Conservation (phyloP, 2,797 vertebrate genomes). For the Acipenser oxyrinchus region DNA sequence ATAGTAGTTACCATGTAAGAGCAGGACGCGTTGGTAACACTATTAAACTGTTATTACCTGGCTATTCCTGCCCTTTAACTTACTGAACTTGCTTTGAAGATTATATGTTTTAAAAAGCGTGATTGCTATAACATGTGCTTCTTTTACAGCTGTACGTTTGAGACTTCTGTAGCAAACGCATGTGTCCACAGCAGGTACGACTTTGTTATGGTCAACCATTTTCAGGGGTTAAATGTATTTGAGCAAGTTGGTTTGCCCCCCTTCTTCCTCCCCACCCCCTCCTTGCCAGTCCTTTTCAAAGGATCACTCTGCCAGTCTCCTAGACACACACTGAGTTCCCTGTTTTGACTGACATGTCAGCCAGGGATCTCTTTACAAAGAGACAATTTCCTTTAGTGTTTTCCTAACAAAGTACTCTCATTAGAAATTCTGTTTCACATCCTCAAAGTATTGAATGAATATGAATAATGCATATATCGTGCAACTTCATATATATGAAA, state of each 20-base stretch:
- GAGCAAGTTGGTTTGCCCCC: background rate
- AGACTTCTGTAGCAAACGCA: too few relatives aligned
- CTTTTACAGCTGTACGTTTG: too few relatives aligned
- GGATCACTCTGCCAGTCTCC: background rate
- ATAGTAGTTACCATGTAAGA: too few relatives aligned
- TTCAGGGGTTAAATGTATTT: background rate
- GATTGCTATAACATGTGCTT: too few relatives aligned
- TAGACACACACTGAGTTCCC: slow-evolving; percentile 5
- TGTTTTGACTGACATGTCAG: slow-evolving; percentile 7
- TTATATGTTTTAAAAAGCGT: too few relatives aligned
- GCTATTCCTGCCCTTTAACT: too few relatives aligned
- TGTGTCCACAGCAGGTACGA: too few relatives aligned
- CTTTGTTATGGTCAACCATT: too few relatives aligned
- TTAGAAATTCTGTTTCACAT: slow-evolving; percentile 9
- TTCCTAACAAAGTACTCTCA: slow-evolving; percentile 8
- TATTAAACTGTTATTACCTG: too few relatives aligned
- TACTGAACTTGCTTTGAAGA: too few relatives aligned
- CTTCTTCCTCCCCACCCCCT: background rate
- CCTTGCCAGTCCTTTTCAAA: background rate
- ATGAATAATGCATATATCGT: slow-evolving; percentile 7
- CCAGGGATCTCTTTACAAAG: slow-evolving; percentile 5
- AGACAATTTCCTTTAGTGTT: slow-evolving; percentile 10
- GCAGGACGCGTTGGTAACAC: too few relatives aligned
- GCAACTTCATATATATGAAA: background rate
- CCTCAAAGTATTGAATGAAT: background rate